Base-by-base conservation (phyloP, 2,797 vertebrate species). In the Meda fulgida region DNA sequence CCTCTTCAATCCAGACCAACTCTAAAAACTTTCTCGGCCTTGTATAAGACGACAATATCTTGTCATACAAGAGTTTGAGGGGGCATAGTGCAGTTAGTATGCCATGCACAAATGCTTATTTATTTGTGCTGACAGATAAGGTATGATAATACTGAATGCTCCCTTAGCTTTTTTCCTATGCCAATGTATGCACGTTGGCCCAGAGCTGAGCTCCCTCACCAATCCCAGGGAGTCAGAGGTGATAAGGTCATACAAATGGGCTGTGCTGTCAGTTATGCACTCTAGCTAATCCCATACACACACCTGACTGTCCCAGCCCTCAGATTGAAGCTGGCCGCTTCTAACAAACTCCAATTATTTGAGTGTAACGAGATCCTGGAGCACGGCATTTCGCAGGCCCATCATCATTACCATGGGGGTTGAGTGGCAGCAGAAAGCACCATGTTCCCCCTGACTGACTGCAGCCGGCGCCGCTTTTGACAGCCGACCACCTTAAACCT, bases 291-390 rank as follows among this genome's bases (percentile, higher is more conserved):
- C 89, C 86, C 88, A 89, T 53, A 92, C 88, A 89, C 88, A 90
- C 91, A 92, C 90, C 89, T 91, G 89, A 89, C 90, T 91, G 88
- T 82, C 80, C 87, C 40, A 36, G 80, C 78, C 43, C 26, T 0
- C 23, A 84, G 90, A 90, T 88, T 72, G 80, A 89, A 89, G 88
- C 89, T 34, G 87, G 88, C 89, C 86, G 90, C 90, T 90, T 94
- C 93, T 89, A 92, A 92, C 91, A 93, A 93, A 91, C 90, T 93
- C 92, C 92, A 93, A 94, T 95, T 94, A 94, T 94, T 90, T 91
- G 58, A 79, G 78, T 90, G 89, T 95, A 95, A 95, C 94, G 93
- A 94, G 93, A 93, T 93, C 93, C 92, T 26, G 87, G 89, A 89
- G 90, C 87, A 91, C 88, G 85, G 63, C 87, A 88, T 31, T 90